A percentile compares a stretch with the other conserved stretches of the same genome.
phyloP scores from a whole-genome alignment of 2,113 vertebrate species.

The Ammodramus savannarum region DNA sequence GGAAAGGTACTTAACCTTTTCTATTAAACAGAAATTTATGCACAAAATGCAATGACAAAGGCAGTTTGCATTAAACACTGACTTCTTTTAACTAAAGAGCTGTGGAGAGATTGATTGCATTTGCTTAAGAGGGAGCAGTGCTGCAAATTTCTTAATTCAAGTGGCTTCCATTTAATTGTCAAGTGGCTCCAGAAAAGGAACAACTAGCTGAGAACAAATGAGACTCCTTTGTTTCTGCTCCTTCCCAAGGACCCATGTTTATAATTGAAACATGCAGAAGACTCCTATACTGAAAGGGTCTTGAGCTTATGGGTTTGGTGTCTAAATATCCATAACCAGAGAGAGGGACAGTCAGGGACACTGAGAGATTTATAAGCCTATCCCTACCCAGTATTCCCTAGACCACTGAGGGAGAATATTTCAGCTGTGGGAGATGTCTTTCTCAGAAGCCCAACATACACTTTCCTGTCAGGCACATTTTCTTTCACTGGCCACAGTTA shows the following conservation, averaged over 20 bases:
- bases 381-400: background rate
- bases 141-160: conserved; percentile 52
- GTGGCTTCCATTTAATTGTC: conserved; percentile 45
- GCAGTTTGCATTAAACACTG: conserved; percentile 2
- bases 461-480: conserved; percentile 51
- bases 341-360: background rate
- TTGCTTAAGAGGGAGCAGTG: conserved; percentile 36
- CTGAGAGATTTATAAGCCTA: rapidly evolving
- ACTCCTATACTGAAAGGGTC: background rate
- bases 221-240: background rate
- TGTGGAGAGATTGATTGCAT: conserved; percentile 18
- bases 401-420: background rate
- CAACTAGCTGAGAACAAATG: background rate
- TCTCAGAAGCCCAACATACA: background rate
- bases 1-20: conserved; percentile 28
- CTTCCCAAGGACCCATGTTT: background rate
- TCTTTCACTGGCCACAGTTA: conserved; percentile 55
- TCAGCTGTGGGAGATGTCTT: background rate
- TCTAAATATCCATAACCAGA: background rate
- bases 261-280: background rate
- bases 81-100: conserved; percentile 11
- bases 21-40: conserved; percentile 18
- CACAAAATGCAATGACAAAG: conserved; percentile 37
- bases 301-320: background rate
- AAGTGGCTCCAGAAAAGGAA: conserved; percentile 27